These are phyloP conservation scores for Ptilonorhynchus violaceus DNA, from an alignment of 2,113 vertebrate genomes.

Conservation along the genomic window DNA sequence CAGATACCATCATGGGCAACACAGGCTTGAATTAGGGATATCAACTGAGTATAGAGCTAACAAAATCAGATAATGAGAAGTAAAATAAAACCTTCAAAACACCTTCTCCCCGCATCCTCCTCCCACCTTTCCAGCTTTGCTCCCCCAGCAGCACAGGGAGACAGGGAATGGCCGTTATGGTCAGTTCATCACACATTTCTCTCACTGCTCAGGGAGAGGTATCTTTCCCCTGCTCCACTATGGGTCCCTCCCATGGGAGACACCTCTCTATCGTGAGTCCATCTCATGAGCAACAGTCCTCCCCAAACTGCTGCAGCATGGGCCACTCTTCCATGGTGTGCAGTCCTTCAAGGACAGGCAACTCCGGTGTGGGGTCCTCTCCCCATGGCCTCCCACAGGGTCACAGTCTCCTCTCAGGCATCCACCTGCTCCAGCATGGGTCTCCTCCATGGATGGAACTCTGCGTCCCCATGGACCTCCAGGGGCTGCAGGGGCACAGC, in stretches of 20 bases:
- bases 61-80: neutral
- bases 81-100: neutral
- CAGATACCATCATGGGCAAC: neutral
- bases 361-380: rapidly evolving
- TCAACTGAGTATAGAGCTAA: neutral
- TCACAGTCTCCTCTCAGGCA: neutral
- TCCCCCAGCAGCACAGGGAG: neutral
- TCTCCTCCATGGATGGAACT: rapidly evolving
- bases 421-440: neutral
- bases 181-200: neutral
- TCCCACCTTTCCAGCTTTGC: neutral
- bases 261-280: rapidly evolving
- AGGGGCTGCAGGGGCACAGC: neutral
- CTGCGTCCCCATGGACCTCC: neutral
- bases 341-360: neutral
- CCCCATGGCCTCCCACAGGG: rapidly evolving
- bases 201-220: neutral
- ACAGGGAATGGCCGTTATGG: neutral
- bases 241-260: neutral
- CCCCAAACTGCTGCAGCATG: rapidly evolving
- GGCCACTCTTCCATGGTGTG: neutral
- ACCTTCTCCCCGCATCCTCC: no score
- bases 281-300: neutral
- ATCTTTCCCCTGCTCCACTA: rapidly evolving
- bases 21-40: neutral